Percentiles rank a stretch among this genome's conserved stretches.
Evolutionary conservation across 2,113 vertebrate species (phyloP).

Genomic region (Recurvirostra avosetta): DNA sequence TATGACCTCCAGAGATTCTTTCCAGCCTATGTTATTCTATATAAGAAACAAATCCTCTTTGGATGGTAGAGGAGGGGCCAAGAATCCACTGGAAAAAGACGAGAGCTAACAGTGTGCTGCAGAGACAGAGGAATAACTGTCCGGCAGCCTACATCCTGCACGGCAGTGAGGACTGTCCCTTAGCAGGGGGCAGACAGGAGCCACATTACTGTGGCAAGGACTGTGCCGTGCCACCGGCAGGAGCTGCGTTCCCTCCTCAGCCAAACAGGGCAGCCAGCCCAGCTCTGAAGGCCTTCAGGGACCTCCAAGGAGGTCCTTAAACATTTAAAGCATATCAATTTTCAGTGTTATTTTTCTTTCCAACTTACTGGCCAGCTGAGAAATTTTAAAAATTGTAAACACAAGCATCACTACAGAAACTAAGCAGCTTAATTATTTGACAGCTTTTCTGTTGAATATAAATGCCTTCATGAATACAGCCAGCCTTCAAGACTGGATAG

Average conservation of each 20-base stretch:
- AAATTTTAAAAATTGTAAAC: neutral
- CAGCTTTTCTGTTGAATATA: neutral
- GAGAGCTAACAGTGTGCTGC: neutral
- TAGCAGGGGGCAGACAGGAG: neutral
- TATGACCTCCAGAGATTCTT: neutral
- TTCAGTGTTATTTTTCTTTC: neutral
- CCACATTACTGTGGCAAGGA: accelerated
- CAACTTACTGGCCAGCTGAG: neutral
- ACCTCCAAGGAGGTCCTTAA: neutral
- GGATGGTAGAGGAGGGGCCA: neutral
- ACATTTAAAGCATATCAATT: neutral
- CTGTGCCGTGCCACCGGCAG: neutral
- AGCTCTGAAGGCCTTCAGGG: neutral
- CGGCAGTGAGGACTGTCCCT: neutral
- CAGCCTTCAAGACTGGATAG: neutral
- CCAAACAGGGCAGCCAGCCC: neutral
- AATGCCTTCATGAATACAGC: neutral
- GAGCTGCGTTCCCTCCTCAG: neutral
- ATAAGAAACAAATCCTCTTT: neutral
- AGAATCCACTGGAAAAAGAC: neutral
- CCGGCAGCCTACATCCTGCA: neutral
- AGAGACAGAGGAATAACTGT: neutral
- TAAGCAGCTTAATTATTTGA: neutral
- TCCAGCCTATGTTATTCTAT: neutral
- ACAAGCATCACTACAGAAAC: neutral